A percentile compares a stretch with the other conserved stretches of the same genome.
Evolutionary conservation across 2,888 invertebrate genomes (phyloP).

Genomic region (Xanthia icteritia): DNA sequence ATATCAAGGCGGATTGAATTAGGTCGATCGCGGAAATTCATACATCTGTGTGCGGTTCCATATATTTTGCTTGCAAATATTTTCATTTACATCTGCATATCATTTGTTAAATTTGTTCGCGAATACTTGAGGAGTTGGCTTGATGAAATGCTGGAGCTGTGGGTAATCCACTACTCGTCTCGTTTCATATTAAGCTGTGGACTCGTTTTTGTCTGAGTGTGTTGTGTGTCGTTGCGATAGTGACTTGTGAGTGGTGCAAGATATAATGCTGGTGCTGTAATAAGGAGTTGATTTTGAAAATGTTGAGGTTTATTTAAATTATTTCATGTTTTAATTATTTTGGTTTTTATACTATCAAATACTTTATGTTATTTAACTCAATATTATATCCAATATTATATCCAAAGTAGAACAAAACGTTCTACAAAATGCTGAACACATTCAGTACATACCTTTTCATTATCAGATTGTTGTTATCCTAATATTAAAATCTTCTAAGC

Average conservation of each 20-base stretch:
- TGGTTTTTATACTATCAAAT: background rate
- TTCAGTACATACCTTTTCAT: background rate
- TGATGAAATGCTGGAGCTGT: slow-evolving; percentile 50
- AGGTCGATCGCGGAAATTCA: slow-evolving; percentile 63
- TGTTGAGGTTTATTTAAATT: background rate
- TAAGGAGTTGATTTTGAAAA: background rate
- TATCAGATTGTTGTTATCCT: background rate
- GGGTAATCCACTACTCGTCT: slow-evolving; percentile 29
- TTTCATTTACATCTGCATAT: slow-evolving; percentile 65
- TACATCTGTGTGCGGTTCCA: slow-evolving; percentile 52
- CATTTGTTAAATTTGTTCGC: slow-evolving; percentile 61
- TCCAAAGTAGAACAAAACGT: too few species aligned
- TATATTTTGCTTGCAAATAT: slow-evolving; percentile 65
- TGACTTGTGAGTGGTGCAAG: slow-evolving; percentile 2
- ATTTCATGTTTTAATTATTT: background rate
- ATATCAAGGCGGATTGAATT: slow-evolving; percentile 66
- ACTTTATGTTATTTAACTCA: background rate
- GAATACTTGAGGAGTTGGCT: slow-evolving; percentile 46
- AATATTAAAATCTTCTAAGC: background rate
- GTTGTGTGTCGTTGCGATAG: background rate
- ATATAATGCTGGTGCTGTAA: too few species aligned
- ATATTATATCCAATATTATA: too few species aligned
- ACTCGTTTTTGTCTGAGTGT: slow-evolving; percentile 12
- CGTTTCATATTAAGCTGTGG: slow-evolving; percentile 19
- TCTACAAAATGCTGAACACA: background rate